Evolutionary conservation across 35 echinoderm and acorn worm genomes (phyloP).

Genomic region (Lytechinus variegatus): DNA sequence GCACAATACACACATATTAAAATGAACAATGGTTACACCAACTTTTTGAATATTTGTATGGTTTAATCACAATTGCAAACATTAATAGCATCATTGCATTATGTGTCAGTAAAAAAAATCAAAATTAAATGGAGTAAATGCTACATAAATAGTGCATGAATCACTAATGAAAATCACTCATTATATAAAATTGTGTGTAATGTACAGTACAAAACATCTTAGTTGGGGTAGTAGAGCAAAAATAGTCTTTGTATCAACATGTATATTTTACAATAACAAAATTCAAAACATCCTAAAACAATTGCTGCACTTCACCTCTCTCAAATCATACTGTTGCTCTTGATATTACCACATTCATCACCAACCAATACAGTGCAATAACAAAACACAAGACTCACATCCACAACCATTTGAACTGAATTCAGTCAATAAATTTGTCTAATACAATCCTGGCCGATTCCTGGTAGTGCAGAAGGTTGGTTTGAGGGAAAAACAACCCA

Average conservation of each 20-base stretch:
- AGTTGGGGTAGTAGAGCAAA: background rate
- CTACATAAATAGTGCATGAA: background rate
- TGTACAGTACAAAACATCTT: background rate
- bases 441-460: background rate
- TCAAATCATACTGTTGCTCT: conserved; percentile 5
- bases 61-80: background rate
- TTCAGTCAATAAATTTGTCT: background rate
- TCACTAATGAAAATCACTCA: background rate
- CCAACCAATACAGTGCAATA: background rate
- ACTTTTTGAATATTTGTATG: background rate
- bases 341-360: background rate
- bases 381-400: background rate
- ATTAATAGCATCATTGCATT: background rate
- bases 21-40: background rate
- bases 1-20: background rate
- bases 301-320: background rate
- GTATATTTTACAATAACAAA: background rate
- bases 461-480: background rate
- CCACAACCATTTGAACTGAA: background rate
- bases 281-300: background rate
- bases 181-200: background rate
- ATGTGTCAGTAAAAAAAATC: background rate
- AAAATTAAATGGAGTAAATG: background rate
- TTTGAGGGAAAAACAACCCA: conserved; percentile 1
- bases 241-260: background rate